Conservation (phyloP, 2,797 vertebrate genomes). For the Aulostomus chinensis region DNA sequence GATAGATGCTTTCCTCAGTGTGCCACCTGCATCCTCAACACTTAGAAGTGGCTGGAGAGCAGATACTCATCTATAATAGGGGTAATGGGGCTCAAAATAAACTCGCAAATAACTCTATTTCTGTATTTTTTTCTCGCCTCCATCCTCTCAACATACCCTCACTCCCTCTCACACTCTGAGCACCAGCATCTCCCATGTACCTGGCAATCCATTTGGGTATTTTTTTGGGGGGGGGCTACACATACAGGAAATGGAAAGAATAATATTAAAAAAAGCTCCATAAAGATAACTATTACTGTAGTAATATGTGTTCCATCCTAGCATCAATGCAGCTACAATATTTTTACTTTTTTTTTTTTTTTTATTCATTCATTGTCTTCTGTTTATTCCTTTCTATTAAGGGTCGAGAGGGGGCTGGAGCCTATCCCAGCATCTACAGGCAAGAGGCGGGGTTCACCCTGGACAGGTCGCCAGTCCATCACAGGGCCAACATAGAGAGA, state of each 20-base stretch:
- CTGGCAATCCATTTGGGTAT: conserved; percentile 32
- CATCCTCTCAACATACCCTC: conserved; percentile 41
- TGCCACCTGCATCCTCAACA: conserved; percentile 73
- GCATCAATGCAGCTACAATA: too few relatives aligned
- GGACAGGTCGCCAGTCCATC: too few relatives aligned
- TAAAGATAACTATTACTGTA: conserved; percentile 13
- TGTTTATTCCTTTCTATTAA: too few relatives aligned
- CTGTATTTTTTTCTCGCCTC: conserved; percentile 24
- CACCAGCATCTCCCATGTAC: conserved; percentile 47
- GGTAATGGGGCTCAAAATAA: conserved; percentile 77
- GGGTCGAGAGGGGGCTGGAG: too few relatives aligned
- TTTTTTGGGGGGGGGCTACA: conserved; percentile 40
- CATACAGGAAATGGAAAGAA: conserved; percentile 4
- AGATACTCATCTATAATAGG: conserved; percentile 71
- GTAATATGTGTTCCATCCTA: conserved; percentile 3
- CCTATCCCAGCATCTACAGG: too few relatives aligned
- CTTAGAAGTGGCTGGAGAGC: conserved; percentile 65
- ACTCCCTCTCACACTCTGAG: conserved; percentile 33
- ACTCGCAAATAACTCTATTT: conserved; percentile 71
- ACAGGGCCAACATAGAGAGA: too few relatives aligned
- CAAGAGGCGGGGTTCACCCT: too few relatives aligned
- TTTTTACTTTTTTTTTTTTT: background rate
- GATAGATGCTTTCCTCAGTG: conserved; percentile 65
- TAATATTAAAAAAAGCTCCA: conserved; percentile 1
- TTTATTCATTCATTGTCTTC: too few relatives aligned